Conservation (phyloP, 2,797 vertebrate genomes). For the Falco cherrug region DNA sequence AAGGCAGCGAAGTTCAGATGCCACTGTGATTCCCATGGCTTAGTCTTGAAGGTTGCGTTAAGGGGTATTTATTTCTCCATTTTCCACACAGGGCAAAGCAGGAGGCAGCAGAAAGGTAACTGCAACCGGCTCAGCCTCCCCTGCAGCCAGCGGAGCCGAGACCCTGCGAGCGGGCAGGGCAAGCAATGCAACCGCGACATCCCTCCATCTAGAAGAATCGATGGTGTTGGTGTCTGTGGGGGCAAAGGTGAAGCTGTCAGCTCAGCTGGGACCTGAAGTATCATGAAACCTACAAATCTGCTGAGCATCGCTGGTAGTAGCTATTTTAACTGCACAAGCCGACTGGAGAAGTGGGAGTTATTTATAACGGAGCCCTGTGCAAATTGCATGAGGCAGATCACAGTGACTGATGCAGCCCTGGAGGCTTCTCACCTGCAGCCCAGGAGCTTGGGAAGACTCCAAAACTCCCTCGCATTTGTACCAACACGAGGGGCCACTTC, state of each 20-base stretch:
- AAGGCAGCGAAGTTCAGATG: background rate
- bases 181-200: background rate
- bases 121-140: background rate
- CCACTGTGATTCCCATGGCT: background rate
- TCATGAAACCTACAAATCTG: background rate
- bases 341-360: background rate
- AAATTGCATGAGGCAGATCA: background rate
- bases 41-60: background rate
- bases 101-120: background rate
- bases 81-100: background rate
- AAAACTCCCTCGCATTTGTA: background rate
- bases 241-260: background rate
- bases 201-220: background rate
- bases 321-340: background rate
- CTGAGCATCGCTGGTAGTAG: background rate
- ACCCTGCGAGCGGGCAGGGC: rapidly evolving
- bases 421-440: background rate
- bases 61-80: background rate
- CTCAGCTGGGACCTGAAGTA: background rate
- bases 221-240: background rate
- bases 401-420: background rate
- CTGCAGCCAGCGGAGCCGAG: background rate
- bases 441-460: background rate
- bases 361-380: background rate
- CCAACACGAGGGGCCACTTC: background rate